Conservation (phyloP, 2,797 vertebrate genomes). For the Staurois parvus region DNA sequence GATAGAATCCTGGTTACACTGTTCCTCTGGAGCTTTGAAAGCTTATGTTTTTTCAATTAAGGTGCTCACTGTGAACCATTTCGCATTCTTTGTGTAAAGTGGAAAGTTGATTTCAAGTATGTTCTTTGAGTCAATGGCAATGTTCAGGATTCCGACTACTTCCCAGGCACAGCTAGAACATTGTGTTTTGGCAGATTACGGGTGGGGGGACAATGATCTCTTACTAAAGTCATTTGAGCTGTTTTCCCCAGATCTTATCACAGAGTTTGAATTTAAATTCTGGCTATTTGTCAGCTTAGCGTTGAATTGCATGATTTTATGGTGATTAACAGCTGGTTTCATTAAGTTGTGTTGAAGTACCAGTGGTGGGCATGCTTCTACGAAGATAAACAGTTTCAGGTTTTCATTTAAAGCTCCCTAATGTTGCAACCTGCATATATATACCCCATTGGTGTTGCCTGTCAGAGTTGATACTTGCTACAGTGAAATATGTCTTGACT, state of each 20-base stretch:
- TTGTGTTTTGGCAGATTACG: slow-evolving; percentile 73
- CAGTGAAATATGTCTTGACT: no score
- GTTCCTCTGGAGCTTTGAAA: slow-evolving; percentile 49
- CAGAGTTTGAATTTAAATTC: slow-evolving; percentile 67
- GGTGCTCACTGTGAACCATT: slow-evolving; percentile 62
- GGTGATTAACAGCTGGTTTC: background rate
- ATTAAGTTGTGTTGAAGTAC: no score
- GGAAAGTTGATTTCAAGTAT: slow-evolving; percentile 62
- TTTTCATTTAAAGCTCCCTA: no score
- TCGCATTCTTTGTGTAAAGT: slow-evolving; percentile 66
- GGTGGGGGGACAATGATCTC: slow-evolving; percentile 70
- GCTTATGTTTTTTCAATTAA: slow-evolving; percentile 69
- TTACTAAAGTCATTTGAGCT: slow-evolving; percentile 73
- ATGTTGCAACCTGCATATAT: no score
- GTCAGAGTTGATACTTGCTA: no score
- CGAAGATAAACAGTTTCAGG: no score
- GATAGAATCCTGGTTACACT: slow-evolving; percentile 35
- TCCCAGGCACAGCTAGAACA: slow-evolving; percentile 77
- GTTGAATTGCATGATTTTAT: background rate
- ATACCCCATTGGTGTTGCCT: no score
- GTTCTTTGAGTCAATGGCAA: slow-evolving; percentile 63
- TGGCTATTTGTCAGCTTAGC: slow-evolving; percentile 67
- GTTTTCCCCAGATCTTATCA: slow-evolving; percentile 74
- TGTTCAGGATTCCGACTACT: slow-evolving; percentile 74
- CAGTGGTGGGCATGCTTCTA: no score